Percentiles rank a stretch among this genome's conserved stretches.
phyloP scores from a whole-genome alignment of 2,113 vertebrate species.

The Naja naja region DNA sequence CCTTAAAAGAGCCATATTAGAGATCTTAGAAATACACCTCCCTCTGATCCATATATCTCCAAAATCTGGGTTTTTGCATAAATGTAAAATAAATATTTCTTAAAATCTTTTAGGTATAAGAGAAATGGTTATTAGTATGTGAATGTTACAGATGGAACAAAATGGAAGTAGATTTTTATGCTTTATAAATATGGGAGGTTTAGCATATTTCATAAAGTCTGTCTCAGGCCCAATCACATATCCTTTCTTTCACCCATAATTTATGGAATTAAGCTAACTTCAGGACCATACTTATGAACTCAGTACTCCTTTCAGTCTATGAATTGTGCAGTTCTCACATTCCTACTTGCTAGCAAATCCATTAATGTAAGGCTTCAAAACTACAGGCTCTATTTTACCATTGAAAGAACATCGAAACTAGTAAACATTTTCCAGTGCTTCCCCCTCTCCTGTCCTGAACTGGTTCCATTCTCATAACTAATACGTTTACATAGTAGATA shows the following conservation, averaged over 20 bases:
- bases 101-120: not conserved
- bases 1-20: not conserved
- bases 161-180: not conserved
- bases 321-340: too few species aligned
- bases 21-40: not conserved
- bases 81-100: not conserved
- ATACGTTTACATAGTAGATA: not conserved
- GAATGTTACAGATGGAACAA: not conserved
- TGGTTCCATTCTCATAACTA: not conserved
- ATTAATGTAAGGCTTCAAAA: not conserved
- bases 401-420: not conserved
- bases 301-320: not conserved
- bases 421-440: not conserved
- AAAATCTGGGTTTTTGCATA: not conserved
- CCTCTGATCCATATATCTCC: not conserved
- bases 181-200: not conserved
- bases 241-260: not conserved
- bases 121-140: not conserved
- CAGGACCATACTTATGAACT: not conserved
- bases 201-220: not conserved
- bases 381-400: not conserved
- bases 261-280: not conserved
- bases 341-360: not conserved
- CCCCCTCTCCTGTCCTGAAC: not conserved
- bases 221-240: not conserved